Base-by-base conservation (phyloP, 2,797 vertebrate genomes). In the Pangasius macronema region DNA sequence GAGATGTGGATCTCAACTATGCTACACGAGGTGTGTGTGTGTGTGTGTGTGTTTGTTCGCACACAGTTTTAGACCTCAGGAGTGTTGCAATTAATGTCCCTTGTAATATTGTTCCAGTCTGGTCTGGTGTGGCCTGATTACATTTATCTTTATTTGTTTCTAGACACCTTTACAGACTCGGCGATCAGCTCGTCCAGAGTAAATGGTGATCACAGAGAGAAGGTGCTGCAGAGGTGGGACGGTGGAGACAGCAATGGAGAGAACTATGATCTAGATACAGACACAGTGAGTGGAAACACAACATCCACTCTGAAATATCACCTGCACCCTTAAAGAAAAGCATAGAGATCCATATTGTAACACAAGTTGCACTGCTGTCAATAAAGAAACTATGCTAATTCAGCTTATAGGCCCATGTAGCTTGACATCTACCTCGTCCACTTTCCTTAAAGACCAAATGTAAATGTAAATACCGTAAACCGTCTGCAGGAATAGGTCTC, bases 151-250 rank as follows among this genome's bases (percentile, higher is more conserved):
- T 88, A 51, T 91, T 16, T 89, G 77, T 67, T 13, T 88, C 13
- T 84, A 98, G 97, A 98, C 93, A 96, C 96, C 46, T 98, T 98
- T 91, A 98, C 97, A 76, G 97, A 98, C 91, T 96, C 97, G 0
- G 96, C 97, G 81, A 98, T 98, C 87, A 96, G 95, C 88, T 95
- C 96, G 85, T 95, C 91, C 0, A 97, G 97, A 27, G 94, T 98
- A 89, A 98, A 98, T 3, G 97, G 97, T 42, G 97, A 98, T 79
- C 97, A 98, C 92, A 97, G 97, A 87, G 97, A 98, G 92, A 98
- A 98, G 92, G 95, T 97, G 82, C 93, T 98, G 53, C 97, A 98
- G 93, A 96, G 97, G 92, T 98, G 97, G 97, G 97, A 98, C 57
- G 97, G 97, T 49, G 97, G 97, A 33, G 97, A 98, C 90, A 95